Base-by-base conservation (phyloP, 1,140 invertebrate species). In the Brevipalpus yothersi region DNA sequence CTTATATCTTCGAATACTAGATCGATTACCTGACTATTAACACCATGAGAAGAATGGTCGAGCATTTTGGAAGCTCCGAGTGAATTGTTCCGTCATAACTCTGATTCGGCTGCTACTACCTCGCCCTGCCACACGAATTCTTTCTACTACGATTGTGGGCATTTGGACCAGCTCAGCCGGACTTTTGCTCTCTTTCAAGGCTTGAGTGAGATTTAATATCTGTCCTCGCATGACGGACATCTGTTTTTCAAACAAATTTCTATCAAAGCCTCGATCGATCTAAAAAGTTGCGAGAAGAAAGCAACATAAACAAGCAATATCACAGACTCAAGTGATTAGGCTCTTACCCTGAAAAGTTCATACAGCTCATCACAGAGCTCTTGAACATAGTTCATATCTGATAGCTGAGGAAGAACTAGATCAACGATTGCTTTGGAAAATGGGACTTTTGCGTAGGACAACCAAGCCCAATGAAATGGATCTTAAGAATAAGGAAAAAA, bases 401-500 rank as follows among this genome's bases (percentile, higher is more conserved):
- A 86, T 31, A 97, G 73, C 66, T 85, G 78, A 23, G 92, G 92
- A 63, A 97, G 73, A 56, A 98, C 81, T 49, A 91, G 75, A 63
- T 95, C 85, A 67, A 86, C 82, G 12, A 82, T 94, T 63, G 87
- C 83, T 58, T 83, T 75, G 65, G 86, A 92, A 72, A 99, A 98
- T 45, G 92, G 90, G 56, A 81, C 78, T 75, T 95, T 95, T 17
- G 95, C 93, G 69, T 90, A 87, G 41, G 90, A 85, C 63, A 98
- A 74, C 91, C 92, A 96, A 7, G 94, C 91, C 94, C 94, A 99
- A 71, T 97, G 90, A 75, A 95, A 99, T 61, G 92, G 92, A 80
- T 98, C 75, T 77, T 63, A 57, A 66, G 39, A 47, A 58, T 43
- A n/a, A 40, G 8, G 11, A 13, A 51, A 51, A 51, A 17, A 3